These are phyloP conservation scores for Cinara cedri DNA, from an alignment of 2,888 invertebrate genomes.

Conservation along the genomic window DNA sequence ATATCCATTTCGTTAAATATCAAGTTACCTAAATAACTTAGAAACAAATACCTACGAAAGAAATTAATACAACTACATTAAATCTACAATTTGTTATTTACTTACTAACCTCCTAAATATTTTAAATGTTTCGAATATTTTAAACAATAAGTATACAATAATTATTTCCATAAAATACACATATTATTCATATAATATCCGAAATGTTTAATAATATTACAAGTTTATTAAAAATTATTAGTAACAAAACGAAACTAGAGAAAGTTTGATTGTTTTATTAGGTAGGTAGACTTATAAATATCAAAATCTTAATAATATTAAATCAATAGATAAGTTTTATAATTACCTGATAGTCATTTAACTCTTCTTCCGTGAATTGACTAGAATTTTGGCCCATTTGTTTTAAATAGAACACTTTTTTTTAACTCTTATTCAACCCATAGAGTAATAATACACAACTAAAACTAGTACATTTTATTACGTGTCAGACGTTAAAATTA, in stretches of 20 bases:
- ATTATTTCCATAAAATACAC: background rate
- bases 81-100: no score
- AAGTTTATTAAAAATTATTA: no score
- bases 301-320: no score
- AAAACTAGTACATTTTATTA: background rate
- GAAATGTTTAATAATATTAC: no score
- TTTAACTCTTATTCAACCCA: background rate
- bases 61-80: no score
- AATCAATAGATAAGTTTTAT: background rate
- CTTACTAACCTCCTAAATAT: background rate
- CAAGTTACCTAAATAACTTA: no score
- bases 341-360: slow-evolving; percentile 86
- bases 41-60: no score
- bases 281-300: no score
- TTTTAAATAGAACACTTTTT: background rate
- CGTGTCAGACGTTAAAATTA: background rate
- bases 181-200: background rate
- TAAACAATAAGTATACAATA: background rate
- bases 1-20: no score
- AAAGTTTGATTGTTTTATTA: no score
- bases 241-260: no score
- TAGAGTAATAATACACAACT: background rate
- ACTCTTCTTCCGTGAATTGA: slow-evolving; percentile 85
- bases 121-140: background rate
- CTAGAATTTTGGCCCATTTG: slow-evolving; percentile 81